Evolutionary conservation across 2,113 vertebrate genomes (phyloP), one percentile per base, ranked within the genome.

Genomic region (Gorsachius goisagi): DNA sequence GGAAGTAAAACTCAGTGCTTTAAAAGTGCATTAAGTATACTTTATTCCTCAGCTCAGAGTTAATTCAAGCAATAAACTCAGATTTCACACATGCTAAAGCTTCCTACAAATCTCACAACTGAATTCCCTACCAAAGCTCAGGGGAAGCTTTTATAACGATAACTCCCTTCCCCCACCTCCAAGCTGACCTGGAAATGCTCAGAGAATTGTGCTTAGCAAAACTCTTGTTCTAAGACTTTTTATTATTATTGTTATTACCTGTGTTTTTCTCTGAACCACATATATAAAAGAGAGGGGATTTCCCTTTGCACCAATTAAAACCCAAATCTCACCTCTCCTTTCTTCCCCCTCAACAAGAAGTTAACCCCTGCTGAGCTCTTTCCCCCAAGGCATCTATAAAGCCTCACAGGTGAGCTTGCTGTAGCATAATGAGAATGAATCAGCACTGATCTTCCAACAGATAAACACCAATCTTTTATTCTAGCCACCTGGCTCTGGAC

Each of bases 391-490:
- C 97, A 90, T 96, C 97, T 96, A 94, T 98, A 98, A 98, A 98
- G 90, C 97, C 96, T 97, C 97, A 96, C 98, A 98, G 98, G 98
- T 98, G 97, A 98, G 98, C 96, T 97, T 94, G 86, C 95, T 95
- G 82, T 73, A 96, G 77, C 3, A 55, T 98, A 98, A 98, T 98
- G 97, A 98, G 97, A 97, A 97, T 97, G 97, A 97, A 98, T 98
- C 97, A 95, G 96, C 93, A 91, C 95, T 95, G 97, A 98, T 98
- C 98, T 98, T 97, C 97, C 95, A 97, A 83, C 78, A 96, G 97
- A 98, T 97, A 98, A 98, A 97, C 97, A 96, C 95, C 89, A 91
- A 98, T 98, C 97, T 97, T 98, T 97, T 97, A 97, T 97, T 98
- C 97, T 87, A 96, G 85, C 95, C 97, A 97, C 93, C 97, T 97